phyloP scores from a whole-genome alignment of 2,888 invertebrate genomes.

The Spodoptera picta region DNA sequence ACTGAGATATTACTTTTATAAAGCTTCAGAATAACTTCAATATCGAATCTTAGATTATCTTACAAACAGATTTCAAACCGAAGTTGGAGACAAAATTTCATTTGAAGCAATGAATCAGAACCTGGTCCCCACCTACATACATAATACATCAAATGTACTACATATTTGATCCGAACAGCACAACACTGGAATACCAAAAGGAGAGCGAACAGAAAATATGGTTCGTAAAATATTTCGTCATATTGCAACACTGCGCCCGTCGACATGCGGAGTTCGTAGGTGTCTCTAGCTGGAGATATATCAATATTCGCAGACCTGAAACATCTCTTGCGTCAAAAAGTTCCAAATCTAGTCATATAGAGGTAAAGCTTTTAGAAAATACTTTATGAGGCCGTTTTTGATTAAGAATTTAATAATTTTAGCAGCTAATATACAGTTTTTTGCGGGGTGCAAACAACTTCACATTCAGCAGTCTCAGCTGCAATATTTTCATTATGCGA shows the following conservation, averaged over 20 bases:
- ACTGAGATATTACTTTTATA: slow-evolving; percentile 6
- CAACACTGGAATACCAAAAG: slow-evolving; percentile 26
- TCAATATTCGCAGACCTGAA: slow-evolving; percentile 1
- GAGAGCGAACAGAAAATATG: slow-evolving; percentile 20
- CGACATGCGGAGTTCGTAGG: slow-evolving; percentile 4
- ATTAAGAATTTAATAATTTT: too few relatives aligned
- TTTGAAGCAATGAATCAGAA: slow-evolving; percentile 14
- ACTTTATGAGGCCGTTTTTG: too few relatives aligned
- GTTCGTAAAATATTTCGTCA: slow-evolving; percentile 20
- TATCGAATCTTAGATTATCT: slow-evolving; percentile 7
- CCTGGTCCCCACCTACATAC: slow-evolving; percentile 15
- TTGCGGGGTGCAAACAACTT: too few relatives aligned
- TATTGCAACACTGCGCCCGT: not conserved
- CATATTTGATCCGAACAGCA: slow-evolving; percentile 21
- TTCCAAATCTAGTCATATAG: not conserved
- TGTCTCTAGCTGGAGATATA: slow-evolving; percentile 6
- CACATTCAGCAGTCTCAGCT: too few relatives aligned
- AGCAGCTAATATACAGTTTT: too few relatives aligned
- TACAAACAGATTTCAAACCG: slow-evolving; percentile 2
- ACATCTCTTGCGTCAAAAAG: slow-evolving; percentile 13
- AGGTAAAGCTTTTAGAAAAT: too few relatives aligned
- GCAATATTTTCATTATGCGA: too few relatives aligned
- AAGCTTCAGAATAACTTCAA: slow-evolving; percentile 16
- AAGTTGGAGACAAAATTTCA: not conserved
- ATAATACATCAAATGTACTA: slow-evolving; percentile 21